Percentiles rank a stretch among this genome's conserved stretches.
Evolutionary conservation across 2,113 vertebrate species (phyloP).

Genomic region (Aplodontia rufa): DNA sequence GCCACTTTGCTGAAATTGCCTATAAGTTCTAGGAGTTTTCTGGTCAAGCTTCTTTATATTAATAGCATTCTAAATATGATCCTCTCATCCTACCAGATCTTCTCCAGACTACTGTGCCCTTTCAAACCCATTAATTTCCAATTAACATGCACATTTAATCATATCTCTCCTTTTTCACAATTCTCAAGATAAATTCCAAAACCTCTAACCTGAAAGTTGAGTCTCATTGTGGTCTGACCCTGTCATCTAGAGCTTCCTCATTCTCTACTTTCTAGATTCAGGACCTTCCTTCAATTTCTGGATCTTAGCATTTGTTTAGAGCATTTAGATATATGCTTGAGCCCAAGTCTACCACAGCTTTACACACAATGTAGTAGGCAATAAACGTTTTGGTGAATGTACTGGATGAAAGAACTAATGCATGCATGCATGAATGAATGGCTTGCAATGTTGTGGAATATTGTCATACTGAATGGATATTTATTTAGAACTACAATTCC

Average conservation of each 20-base stretch:
- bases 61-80: not conserved
- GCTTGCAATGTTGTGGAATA: not conserved
- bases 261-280: not conserved
- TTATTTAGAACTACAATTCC: not conserved
- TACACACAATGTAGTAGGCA: not conserved
- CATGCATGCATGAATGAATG: not conserved
- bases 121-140: not conserved
- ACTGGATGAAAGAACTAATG: not conserved
- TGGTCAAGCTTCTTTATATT: too few relatives aligned
- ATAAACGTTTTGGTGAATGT: not conserved
- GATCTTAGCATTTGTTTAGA: not conserved
- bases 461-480: not conserved
- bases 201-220: not conserved
- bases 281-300: not conserved
- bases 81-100: not conserved
- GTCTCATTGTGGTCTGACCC: not conserved
- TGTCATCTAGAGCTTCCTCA: not conserved
- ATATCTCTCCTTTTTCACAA: not conserved
- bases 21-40: too few relatives aligned
- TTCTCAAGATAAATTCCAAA: slow-evolving; percentile 3
- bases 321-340: not conserved
- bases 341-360: not conserved
- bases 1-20: too few relatives aligned
- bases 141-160: not conserved
- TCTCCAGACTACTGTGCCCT: not conserved